Evolutionary conservation across 2,888 invertebrate genomes (phyloP), one percentile per base, ranked within the genome.

Genomic region (Cacoxenus indagator): DNA sequence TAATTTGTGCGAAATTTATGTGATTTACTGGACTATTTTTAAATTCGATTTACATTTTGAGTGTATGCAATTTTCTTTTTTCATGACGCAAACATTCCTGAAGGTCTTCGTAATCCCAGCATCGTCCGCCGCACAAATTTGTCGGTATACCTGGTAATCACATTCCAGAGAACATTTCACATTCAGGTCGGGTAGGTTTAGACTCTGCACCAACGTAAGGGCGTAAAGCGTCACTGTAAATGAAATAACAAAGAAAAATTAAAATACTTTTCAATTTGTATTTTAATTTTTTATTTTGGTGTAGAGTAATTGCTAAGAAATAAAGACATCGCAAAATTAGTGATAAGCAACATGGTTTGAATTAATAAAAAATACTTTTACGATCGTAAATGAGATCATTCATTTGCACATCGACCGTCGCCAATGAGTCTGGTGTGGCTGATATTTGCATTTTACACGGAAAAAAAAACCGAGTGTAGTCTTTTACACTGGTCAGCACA

Each of bases 61-160:
- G 26, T 45, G 87, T 62, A 87, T 80, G 70, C 88, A 88, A 77
- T 88, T 88, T 74, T 88, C 88, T 29, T 86, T 85, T 76, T 87
- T 87, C 78, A 88, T 81, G 62, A 87, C 83, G 75, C 88, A 88
- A 66, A 85, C 72, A 77, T 87, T 88, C 64, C 84, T 84, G 72
- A 87, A 88, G 37, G 87, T 84, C 75, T 83, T 86, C 65, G 87
- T 87, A 69, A 86, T 81, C 14, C 88, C 88, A 61, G 85, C 86
- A 71, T 88, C 88, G 70, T 88, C 87, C 66, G 87, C 87, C 24
- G 86, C 87, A 67, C 88, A 88, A 22, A 88, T 77, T 6, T 75
- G 74, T 59, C 72, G 75, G 48, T 68, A 83, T 69, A 78, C 81
- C 79, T 83, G 81, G 74, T 85, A 73, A 70, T 87, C 86, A 70